Conservation (phyloP, 2,797 vertebrate genomes). For the Syngnathus acus region DNA sequence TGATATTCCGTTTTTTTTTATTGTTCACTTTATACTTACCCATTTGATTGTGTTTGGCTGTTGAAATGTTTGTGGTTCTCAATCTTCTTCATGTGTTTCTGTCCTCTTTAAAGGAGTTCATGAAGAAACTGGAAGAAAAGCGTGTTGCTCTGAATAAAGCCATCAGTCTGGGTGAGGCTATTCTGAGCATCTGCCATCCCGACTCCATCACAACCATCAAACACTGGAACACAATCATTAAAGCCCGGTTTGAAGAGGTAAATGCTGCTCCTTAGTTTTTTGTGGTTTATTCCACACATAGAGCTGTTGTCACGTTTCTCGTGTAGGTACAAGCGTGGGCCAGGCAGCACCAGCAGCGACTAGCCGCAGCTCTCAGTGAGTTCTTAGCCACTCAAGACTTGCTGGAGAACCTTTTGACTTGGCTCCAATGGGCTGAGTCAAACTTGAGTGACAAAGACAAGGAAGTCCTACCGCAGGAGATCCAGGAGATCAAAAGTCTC, state of each 20-base stretch:
- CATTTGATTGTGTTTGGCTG: too few relatives aligned
- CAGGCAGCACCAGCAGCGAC: conserved; percentile 89
- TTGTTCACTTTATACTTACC: too few relatives aligned
- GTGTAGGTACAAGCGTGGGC: conserved; percentile 91
- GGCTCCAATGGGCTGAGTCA: conserved; percentile 94
- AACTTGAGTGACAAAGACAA: conserved; percentile 89
- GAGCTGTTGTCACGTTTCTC: conserved; percentile 72
- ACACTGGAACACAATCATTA: conserved; percentile 99
- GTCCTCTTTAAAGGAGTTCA: conserved; percentile 79
- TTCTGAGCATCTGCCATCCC: conserved; percentile 91
- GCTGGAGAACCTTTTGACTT: conserved; percentile 85
- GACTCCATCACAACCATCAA: conserved; percentile 98
- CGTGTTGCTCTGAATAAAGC: conserved; percentile 84
- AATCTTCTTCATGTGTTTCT: background rate
- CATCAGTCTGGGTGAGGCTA: conserved; percentile 84
- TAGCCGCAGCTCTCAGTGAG: conserved; percentile 80
- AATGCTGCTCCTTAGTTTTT: conserved; percentile 33
- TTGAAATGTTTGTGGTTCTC: background rate
- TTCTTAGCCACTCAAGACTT: conserved; percentile 85
- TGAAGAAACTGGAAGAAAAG: conserved; percentile 94
- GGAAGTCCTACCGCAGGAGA: conserved; percentile 85
- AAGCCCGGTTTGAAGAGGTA: conserved; percentile 97
- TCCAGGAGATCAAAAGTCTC: conserved; percentile 90
- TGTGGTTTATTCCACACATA: background rate
- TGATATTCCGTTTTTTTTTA: too few relatives aligned